phyloP scores from a whole-genome alignment of 2,113 vertebrate genomes.

The Corythornis madagascariensis region DNA sequence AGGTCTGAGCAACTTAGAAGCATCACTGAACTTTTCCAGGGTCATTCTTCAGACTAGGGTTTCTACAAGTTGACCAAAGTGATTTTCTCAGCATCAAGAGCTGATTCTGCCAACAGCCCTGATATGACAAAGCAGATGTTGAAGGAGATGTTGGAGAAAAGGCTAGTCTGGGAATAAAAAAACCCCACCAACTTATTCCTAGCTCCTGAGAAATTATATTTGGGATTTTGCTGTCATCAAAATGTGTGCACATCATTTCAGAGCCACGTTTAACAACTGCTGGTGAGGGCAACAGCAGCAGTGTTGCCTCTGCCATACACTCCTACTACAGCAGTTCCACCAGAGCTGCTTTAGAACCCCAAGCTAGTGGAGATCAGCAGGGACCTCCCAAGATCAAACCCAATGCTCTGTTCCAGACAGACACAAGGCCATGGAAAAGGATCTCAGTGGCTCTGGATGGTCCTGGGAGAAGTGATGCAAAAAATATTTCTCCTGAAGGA shows the following conservation, averaged over 20 bases:
- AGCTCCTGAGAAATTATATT: accelerated
- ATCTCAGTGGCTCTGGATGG: background rate
- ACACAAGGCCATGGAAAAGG: background rate
- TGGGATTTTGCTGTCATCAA: background rate
- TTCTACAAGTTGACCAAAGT: no score
- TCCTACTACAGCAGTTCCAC: background rate
- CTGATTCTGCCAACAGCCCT: background rate
- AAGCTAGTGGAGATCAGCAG: no score
- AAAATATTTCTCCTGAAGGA: background rate
- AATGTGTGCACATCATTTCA: background rate
- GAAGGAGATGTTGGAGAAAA: background rate
- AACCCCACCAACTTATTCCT: accelerated
- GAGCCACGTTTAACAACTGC: background rate
- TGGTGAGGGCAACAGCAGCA: background rate
- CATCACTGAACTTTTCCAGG: background rate
- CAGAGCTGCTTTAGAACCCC: background rate
- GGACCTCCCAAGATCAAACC: no score
- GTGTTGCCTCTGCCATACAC: background rate
- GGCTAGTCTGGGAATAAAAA: background rate
- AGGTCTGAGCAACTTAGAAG: background rate
- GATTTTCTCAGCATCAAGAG: background rate
- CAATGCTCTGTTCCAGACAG: background rate
- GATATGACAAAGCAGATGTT: background rate
- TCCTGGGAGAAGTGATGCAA: background rate
- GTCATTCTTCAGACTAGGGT: background rate